Evolutionary conservation across 1,140 invertebrate genomes (phyloP).

Genomic region (Brachionus calyciflorus): DNA sequence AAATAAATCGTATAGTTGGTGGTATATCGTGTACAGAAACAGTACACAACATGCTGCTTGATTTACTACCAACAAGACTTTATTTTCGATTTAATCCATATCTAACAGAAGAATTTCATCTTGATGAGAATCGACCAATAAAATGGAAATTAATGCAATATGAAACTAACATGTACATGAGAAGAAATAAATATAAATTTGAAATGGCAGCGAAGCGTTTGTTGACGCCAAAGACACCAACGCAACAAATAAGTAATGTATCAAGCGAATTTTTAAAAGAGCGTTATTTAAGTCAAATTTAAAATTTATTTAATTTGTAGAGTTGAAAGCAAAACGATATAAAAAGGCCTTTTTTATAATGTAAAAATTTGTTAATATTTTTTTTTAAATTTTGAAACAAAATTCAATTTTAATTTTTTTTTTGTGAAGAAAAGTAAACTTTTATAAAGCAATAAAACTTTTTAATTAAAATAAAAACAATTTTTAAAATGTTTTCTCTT

Average conservation of each 20-base stretch:
- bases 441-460: no score
- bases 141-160: slow-evolving; percentile 60
- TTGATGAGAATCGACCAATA: slow-evolving; percentile 76
- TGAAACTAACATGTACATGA: slow-evolving; percentile 71
- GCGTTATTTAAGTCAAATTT: slow-evolving; percentile 16
- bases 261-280: slow-evolving; percentile 1
- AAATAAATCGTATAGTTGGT: slow-evolving; percentile 31
- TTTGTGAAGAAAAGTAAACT: no score
- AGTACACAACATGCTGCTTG: slow-evolving; percentile 76
- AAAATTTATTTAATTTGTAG: neutral
- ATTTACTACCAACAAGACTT: slow-evolving; percentile 72
- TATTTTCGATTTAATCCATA: slow-evolving; percentile 90
- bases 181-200: slow-evolving; percentile 74
- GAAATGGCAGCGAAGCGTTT: slow-evolving; percentile 64
- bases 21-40: slow-evolving; percentile 40
- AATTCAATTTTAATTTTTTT: no score
- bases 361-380: no score
- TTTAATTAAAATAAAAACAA: no score
- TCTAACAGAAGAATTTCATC: slow-evolving; percentile 73
- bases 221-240: slow-evolving; percentile 56
- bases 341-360: no score
- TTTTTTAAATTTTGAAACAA: no score
- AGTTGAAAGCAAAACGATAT: no score
- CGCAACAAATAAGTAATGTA: slow-evolving; percentile 37
- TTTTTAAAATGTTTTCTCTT: no score